These are phyloP conservation scores for Luffia ferchaultella DNA, from an alignment of 2,888 invertebrate species.

Conservation along the genomic window DNA sequence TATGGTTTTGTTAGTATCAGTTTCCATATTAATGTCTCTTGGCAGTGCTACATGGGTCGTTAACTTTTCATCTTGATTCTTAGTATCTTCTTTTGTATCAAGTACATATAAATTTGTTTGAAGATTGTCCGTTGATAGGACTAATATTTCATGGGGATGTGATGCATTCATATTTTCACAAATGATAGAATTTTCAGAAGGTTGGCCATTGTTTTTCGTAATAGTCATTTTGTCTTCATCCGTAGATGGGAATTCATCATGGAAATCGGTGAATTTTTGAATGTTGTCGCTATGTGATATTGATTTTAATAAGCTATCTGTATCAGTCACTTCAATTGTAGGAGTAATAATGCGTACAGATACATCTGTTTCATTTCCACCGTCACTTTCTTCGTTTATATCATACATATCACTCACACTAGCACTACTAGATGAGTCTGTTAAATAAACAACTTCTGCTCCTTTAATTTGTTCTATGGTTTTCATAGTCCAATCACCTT, in stretches of 20 bases:
- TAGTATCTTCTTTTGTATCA: constrained; percentile 16
- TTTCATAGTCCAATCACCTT: constrained; percentile 61
- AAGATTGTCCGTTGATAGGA: constrained; percentile 45
- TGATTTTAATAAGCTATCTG: constrained; percentile 46
- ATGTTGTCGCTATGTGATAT: constrained; percentile 19
- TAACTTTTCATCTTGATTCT: constrained; percentile 5
- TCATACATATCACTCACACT: constrained; percentile 66
- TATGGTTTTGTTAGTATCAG: too few relatives aligned
- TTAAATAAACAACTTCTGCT: constrained; percentile 74
- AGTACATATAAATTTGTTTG: constrained; percentile 45
- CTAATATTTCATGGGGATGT: constrained; percentile 38
- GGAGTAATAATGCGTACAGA: constrained; percentile 57
- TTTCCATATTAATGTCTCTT: too few relatives aligned
- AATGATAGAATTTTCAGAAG: too few relatives aligned
- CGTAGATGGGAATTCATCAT: too few relatives aligned
- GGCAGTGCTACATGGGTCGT: too few relatives aligned
- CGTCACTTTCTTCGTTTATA: constrained; percentile 55
- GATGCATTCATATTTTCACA: constrained; percentile 1
- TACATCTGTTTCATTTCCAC: constrained; percentile 51
- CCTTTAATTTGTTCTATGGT: constrained; percentile 61
- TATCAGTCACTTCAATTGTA: constrained; percentile 55
- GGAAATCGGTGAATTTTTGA: too few relatives aligned
- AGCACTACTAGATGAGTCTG: constrained; percentile 71
- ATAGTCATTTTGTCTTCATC: constrained; percentile 6
- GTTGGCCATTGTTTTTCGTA: neutral